Base-by-base conservation (phyloP, 2,888 invertebrate genomes). In the Melanargia galathea region DNA sequence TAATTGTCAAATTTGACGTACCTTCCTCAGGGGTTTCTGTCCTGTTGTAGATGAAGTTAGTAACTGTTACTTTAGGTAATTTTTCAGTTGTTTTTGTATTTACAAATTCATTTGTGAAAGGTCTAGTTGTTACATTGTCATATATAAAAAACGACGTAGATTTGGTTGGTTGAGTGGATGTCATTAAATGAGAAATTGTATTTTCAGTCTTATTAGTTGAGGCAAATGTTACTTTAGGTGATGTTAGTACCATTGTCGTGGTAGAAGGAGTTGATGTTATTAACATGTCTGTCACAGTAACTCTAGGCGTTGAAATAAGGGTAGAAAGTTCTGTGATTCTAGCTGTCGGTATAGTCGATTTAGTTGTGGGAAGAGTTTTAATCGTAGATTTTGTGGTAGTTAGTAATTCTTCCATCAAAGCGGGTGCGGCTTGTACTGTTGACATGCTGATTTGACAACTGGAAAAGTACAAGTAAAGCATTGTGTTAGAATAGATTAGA, bases 401-500 rank as follows among this genome's bases (percentile, higher is more conserved):
- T 87, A 90, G 83, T 82, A 81, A 67, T 74, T 84, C 84, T 76
- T 81, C 83, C 73, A 79, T 73, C 70, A 74, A 74, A 68, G 79
- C 80, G 20, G 81, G 77, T 67, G 83, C 73, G 63, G 82, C 75
- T 67, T 81, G 80, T 52, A 80, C 78, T 52, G 82, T 76, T 60
- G 81, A 74, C 79, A 85, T 83, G 83, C 83, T 80, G 72, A 75
- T 75, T 76, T 87, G 84, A 77, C 90, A 91, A 79, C 90, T 90
- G 90, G 18, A 87, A 90, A 69, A 84, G 85, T 66, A 74, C 38
- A 69, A n/a, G 11, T 38, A 46, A 38, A 22, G 11, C 11, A 16
- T 48, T 40, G 24, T 22, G 11, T 20, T 18, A 45, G 10, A 18
- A 22, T 4, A 10, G 11, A 13, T 11, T 5, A 10, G 2, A 18